A percentile compares a stretch with the other conserved stretches of the same genome.
These are phyloP conservation scores for Notodonta ziczac DNA, from an alignment of 2,888 invertebrate genomes.

Conservation along the genomic window DNA sequence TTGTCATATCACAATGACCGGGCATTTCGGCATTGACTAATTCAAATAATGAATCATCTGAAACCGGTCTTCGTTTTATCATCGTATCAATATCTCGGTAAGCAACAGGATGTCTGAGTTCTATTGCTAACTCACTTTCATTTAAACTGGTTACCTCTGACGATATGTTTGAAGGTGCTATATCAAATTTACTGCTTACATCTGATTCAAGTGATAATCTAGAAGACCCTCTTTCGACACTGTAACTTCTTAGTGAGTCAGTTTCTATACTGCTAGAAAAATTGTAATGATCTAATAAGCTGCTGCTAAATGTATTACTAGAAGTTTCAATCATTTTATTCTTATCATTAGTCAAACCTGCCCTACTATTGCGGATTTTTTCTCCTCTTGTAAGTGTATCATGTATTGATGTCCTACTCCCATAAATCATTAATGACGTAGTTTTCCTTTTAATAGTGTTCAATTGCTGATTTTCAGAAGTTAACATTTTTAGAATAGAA, in stretches of 20 bases:
- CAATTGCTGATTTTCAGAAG: slow-evolving; percentile 74
- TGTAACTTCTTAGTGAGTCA: slow-evolving; percentile 75
- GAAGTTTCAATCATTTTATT: slow-evolving; percentile 58
- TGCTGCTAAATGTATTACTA: slow-evolving; percentile 57
- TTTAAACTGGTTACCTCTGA: slow-evolving; percentile 74
- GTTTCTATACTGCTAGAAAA: slow-evolving; percentile 69
- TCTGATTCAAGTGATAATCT: slow-evolving; percentile 78
- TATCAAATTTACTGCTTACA: slow-evolving; percentile 79
- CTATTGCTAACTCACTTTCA: slow-evolving; percentile 79
- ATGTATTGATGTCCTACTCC: slow-evolving; percentile 79
- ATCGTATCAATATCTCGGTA: slow-evolving; percentile 85
- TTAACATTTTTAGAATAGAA: slow-evolving; percentile 79
- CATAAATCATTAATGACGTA: slow-evolving; percentile 81
- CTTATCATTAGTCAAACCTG: slow-evolving; percentile 69
- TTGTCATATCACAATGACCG: slow-evolving; percentile 72
- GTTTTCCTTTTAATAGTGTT: slow-evolving; percentile 76
- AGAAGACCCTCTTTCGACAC: slow-evolving; percentile 76
- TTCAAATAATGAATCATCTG: slow-evolving; percentile 90
- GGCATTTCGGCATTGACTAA: slow-evolving; percentile 85
- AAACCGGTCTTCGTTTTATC: slow-evolving; percentile 89
- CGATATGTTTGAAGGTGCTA: slow-evolving; percentile 69
- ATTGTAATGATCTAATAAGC: slow-evolving; percentile 65
- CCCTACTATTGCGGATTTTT: slow-evolving; percentile 76
- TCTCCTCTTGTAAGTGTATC: slow-evolving; percentile 81
- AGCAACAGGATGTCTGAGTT: slow-evolving; percentile 76